phyloP scores from a whole-genome alignment of 2,888 invertebrate species.

The Trachelus iudaicus region DNA sequence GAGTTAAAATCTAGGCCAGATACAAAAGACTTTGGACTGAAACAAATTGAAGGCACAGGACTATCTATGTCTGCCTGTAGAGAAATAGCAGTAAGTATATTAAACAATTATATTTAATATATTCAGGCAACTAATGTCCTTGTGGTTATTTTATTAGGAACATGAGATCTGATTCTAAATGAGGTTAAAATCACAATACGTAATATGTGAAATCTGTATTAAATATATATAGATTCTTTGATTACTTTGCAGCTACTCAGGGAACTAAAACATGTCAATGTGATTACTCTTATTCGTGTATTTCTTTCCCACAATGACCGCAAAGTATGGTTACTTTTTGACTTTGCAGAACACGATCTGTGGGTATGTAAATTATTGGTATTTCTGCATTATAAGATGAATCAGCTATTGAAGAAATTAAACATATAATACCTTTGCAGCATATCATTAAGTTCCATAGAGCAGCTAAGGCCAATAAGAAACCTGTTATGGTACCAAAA shows the following conservation, averaged over 20 bases:
- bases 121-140: too few relatives aligned
- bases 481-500: slow-evolving; percentile 94
- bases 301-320: slow-evolving; percentile 96
- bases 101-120: too few relatives aligned
- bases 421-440: slow-evolving; percentile 57
- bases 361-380: slow-evolving; percentile 73
- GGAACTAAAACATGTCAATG: slow-evolving; percentile 96
- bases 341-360: slow-evolving; percentile 98
- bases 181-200: too few relatives aligned
- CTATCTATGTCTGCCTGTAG: slow-evolving; percentile 99
- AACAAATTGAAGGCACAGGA: slow-evolving; percentile 99
- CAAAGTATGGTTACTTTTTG: slow-evolving; percentile 97
- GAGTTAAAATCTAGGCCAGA: slow-evolving; percentile 70
- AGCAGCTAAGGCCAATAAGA: slow-evolving; percentile 97
- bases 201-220: too few relatives aligned
- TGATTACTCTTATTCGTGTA: slow-evolving; percentile 95
- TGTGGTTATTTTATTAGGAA: too few relatives aligned
- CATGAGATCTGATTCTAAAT: too few relatives aligned
- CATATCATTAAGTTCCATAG: slow-evolving; percentile 99
- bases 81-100: slow-evolving; percentile 89
- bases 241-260: slow-evolving; percentile 80
- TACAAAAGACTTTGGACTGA: slow-evolving; percentile 94
- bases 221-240: background rate
- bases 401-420: too few relatives aligned
- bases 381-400: background rate